Evolutionary conservation across 1,140 invertebrate species (phyloP).

Genomic region (Dolichoris vasculosae): DNA sequence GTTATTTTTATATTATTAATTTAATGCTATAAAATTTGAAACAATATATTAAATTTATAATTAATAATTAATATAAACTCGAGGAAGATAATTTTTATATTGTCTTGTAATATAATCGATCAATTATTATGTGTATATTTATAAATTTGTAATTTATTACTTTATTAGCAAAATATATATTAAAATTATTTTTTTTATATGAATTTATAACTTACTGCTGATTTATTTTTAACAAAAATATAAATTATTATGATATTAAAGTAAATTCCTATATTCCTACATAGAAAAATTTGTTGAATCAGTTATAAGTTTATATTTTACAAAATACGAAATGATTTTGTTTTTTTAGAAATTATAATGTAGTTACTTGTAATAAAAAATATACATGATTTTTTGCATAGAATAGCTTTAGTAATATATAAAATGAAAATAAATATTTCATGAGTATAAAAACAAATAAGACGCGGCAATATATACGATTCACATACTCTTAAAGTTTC

Average conservation of each 20-base stretch:
- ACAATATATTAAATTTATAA: not conserved
- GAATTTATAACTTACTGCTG: not conserved
- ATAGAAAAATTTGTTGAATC: not conserved
- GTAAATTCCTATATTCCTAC: not conserved
- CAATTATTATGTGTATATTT: conserved; percentile 21
- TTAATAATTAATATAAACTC: not conserved
- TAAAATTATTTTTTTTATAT: conserved; percentile 11
- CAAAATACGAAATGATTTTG: not conserved
- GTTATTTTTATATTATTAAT: not conserved
- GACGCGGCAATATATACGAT: not conserved
- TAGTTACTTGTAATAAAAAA: not conserved
- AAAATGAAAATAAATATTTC: no score
- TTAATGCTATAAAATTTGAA: conserved; percentile 30
- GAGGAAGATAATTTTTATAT: conserved; percentile 1
- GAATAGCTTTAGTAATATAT: not conserved
- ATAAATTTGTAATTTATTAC: conserved; percentile 7
- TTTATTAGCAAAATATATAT: not conserved
- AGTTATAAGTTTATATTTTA: not conserved
- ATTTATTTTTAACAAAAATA: not conserved
- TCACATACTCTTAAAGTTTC: conserved; percentile 40
- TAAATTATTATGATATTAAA: not conserved
- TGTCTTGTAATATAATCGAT: not conserved
- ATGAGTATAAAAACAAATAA: no score
- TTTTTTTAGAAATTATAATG: conserved; percentile 17
- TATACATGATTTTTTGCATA: not conserved